Percentiles rank a stretch among this genome's conserved stretches.
These are phyloP conservation scores for Atethmia centrago DNA, from an alignment of 2,888 invertebrate species.

Conservation along the genomic window DNA sequence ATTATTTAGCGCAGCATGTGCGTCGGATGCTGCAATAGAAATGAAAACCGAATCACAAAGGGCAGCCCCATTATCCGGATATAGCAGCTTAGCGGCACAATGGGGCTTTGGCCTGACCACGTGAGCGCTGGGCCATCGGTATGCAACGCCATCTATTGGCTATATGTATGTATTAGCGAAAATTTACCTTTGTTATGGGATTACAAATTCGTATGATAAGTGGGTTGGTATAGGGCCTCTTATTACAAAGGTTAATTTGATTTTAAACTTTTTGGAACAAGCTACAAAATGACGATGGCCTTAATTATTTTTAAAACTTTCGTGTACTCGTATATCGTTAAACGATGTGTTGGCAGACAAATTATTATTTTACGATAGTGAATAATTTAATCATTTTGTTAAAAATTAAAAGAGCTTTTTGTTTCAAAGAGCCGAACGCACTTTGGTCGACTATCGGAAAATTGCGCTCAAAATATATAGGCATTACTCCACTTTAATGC, in stretches of 20 bases:
- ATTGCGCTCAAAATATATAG: slow-evolving; percentile 18
- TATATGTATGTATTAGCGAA: slow-evolving; percentile 31
- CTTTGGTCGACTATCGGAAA: slow-evolving; percentile 7
- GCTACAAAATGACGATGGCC: slow-evolving; percentile 7
- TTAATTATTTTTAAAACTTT: slow-evolving; percentile 26
- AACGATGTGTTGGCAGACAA: not conserved
- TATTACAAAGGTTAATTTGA: not conserved
- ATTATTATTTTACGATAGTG: slow-evolving; percentile 22
- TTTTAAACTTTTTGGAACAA: not conserved
- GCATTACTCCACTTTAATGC: not conserved
- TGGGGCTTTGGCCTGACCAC: slow-evolving; percentile 65
- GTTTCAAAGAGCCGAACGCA: not conserved
- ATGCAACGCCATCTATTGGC: slow-evolving; percentile 30
- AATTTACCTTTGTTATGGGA: slow-evolving; percentile 52
- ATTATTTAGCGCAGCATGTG: slow-evolving; percentile 57
- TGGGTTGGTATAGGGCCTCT: not conserved
- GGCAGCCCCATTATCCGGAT: slow-evolving; percentile 74
- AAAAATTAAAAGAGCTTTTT: slow-evolving; percentile 21
- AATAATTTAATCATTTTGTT: slow-evolving; percentile 1
- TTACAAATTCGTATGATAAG: slow-evolving; percentile 33
- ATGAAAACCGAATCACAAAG: slow-evolving; percentile 65
- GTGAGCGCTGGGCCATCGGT: slow-evolving; percentile 37
- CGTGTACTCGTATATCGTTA: not conserved
- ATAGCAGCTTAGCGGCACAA: slow-evolving; percentile 72
- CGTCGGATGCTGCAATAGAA: slow-evolving; percentile 59